Base-by-base conservation (phyloP, 2,888 invertebrate species). In the Noctuana brunneofusca region DNA sequence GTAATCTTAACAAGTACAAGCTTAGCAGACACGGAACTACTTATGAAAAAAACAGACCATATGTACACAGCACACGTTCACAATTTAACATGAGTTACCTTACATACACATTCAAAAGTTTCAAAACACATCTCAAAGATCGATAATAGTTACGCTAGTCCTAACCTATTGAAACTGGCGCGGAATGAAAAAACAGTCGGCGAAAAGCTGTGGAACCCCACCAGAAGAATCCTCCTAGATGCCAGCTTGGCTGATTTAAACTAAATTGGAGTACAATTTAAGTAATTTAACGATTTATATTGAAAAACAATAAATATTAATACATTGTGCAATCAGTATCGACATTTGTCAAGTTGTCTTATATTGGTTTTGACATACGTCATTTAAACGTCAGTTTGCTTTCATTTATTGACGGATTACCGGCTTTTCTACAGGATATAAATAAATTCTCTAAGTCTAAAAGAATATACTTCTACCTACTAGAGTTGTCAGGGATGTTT, bases 181-280 rank as follows among this genome's bases (percentile, higher is more conserved):
- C 86, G 78, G 65, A 76, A 81, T 2, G 75, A 66, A 38, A 80
- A n/a, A 50, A 80, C 27, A 6, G 78, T 74, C 3, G 87, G 86
- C 32, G 84, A 82, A 68, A 83, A 84, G 67, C 76, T 83, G 75
- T 84, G 85, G 76, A 82, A 74, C 60, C 88, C 83, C 73, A 88
- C 77, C 64, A 86, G 71, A 55, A 88, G 62, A 48, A 87, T 52
- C 71, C 83, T 81, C 80, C 83, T 83, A 54, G 87, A 84, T 86
- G 89, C 89, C 89, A 90, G 89, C 80, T 89, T 90, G 89, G 71
- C 68, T 53, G 62, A 43, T 64, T 66, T 35, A 5, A 49, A 12
- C 5, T 22, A 16, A 52, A 35, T 12, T 32, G 30, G 11, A 22
- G 3, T 0, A 20, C 16, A 27, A 18, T 52, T 41, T 32, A 46